Percentiles rank a stretch among this genome's conserved stretches.
Evolutionary conservation across 2,113 vertebrate species (phyloP).

Genomic region (Mellivora capensis): DNA sequence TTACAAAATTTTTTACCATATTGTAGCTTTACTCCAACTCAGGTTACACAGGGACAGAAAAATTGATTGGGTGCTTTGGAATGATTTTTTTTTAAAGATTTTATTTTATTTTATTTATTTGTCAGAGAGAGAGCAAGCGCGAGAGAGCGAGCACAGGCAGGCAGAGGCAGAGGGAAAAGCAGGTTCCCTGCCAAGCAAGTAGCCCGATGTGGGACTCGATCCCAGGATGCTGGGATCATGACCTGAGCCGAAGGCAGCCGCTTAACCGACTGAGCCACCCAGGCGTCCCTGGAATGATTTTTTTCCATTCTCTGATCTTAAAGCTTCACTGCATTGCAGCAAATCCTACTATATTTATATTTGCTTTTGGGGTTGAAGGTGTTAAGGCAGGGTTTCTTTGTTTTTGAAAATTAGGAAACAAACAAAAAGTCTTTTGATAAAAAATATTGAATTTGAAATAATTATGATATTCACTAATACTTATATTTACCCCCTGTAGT

Average conservation of each 20-base stretch:
- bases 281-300: neutral
- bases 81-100: no score
- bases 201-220: no score
- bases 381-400: neutral
- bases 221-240: no score
- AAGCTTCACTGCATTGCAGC: neutral
- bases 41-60: neutral
- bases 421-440: conserved; percentile 27
- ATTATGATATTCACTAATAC: neutral
- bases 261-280: no score
- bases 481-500: neutral
- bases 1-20: neutral
- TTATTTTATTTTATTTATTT: no score
- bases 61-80: neutral
- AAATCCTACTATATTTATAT: neutral
- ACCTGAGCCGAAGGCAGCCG: no score
- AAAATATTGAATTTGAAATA: conserved; percentile 12
- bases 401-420: conserved; percentile 22
- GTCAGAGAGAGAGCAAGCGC: no score
- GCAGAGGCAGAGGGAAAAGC: no score
- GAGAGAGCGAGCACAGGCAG: no score
- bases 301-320: neutral
- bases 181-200: no score
- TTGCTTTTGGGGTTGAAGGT: neutral
- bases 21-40: neutral